Conservation (phyloP, 2,888 invertebrate species). For the Eubasilissa splendida region DNA sequence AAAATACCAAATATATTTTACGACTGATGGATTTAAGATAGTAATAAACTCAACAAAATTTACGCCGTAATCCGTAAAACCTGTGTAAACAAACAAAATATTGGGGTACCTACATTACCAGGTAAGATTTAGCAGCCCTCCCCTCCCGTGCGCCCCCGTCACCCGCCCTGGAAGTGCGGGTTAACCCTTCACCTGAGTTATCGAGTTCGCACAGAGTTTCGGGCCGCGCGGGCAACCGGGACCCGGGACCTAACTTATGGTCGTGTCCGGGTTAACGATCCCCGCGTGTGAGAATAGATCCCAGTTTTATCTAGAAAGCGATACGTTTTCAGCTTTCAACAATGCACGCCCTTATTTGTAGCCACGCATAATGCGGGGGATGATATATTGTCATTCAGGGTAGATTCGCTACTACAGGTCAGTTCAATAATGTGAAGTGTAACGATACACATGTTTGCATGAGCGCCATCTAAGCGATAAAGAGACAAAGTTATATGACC, state of each 20-base stretch:
- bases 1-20: too few relatives aligned
- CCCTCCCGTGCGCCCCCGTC: not conserved
- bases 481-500: too few relatives aligned
- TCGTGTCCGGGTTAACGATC: constrained; percentile 15
- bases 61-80: constrained; percentile 13
- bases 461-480: too few relatives aligned
- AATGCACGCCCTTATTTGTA: not conserved
- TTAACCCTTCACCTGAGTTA: constrained; percentile 24
- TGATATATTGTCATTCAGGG: not conserved
- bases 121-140: not conserved
- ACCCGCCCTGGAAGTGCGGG: constrained; percentile 8
- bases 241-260: constrained; percentile 6
- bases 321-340: constrained; percentile 18
- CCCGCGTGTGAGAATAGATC: constrained; percentile 17
- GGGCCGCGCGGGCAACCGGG: not conserved
- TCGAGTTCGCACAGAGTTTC: constrained; percentile 7
- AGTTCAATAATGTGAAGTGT: too few relatives aligned
- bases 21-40: too few relatives aligned
- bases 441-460: too few relatives aligned
- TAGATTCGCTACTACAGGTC: not conserved
- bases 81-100: constrained; percentile 23
- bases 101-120: constrained; percentile 2
- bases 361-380: not conserved
- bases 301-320: constrained; percentile 15
- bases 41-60: not conserved